Percentiles rank a stretch among this genome's conserved stretches.
These are phyloP conservation scores for Vesta saturnalis DNA, from an alignment of 2,888 invertebrate genomes.

Conservation along the genomic window DNA sequence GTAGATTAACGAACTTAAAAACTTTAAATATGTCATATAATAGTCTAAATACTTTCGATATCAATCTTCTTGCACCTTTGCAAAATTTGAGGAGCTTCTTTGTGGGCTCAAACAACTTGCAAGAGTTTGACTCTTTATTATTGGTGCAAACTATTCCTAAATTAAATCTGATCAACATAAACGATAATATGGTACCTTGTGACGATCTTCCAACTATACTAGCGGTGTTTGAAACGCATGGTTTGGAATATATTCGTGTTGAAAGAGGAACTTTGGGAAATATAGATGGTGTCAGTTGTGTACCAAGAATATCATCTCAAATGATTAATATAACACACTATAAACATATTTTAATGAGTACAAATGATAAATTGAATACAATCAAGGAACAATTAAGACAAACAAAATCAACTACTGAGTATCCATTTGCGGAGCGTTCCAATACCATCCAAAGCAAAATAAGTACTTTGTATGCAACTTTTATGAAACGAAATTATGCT, in stretches of 20 bases:
- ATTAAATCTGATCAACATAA: constrained; percentile 15
- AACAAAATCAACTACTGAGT: neutral
- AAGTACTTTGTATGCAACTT: neutral
- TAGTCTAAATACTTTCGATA: neutral
- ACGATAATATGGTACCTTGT: constrained; percentile 24
- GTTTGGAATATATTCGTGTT: neutral
- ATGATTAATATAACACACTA: neutral
- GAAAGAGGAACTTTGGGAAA: neutral
- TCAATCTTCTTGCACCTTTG: neutral
- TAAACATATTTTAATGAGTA: neutral
- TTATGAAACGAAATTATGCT: neutral
- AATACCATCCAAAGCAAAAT: neutral
- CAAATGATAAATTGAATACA: constrained; percentile 7
- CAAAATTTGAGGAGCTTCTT: neutral
- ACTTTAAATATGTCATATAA: constrained; percentile 13
- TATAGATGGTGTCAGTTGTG: constrained; percentile 20
- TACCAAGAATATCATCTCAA: neutral
- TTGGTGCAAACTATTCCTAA: neutral
- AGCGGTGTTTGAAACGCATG: neutral
- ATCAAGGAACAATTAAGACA: neutral
- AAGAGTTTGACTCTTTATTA: neutral
- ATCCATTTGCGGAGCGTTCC: neutral
- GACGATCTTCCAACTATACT: constrained; percentile 9
- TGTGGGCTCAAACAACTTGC: constrained; percentile 20
- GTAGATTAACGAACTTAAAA: neutral